Evolutionary conservation across 1,140 invertebrate genomes (phyloP).

Genomic region (Anoplolepis gracilipes): DNA sequence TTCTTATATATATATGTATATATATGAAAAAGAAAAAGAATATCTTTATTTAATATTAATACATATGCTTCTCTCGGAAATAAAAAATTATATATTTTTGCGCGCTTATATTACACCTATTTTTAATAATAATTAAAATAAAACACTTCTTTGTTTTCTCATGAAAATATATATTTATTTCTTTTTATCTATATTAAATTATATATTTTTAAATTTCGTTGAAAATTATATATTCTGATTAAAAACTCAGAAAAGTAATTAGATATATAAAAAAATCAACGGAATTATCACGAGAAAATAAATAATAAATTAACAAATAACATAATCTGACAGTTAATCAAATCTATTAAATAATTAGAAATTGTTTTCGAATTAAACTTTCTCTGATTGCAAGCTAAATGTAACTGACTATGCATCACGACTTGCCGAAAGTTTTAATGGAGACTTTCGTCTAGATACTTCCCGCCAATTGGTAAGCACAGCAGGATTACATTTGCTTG

Average conservation of each 20-base stretch:
- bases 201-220: background rate
- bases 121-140: no score
- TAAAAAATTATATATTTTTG: no score
- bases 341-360: no score
- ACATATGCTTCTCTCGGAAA: no score
- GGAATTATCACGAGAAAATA: constrained; percentile 1
- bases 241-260: background rate
- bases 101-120: no score
- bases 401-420: constrained; percentile 22
- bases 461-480: constrained; percentile 65
- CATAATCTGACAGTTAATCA: constrained; percentile 1
- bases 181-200: no score
- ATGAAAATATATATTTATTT: no score
- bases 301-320: background rate
- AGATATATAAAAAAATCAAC: background rate
- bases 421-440: background rate
- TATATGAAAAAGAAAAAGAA: no score
- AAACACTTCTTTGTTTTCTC: no score
- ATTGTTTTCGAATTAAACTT: background rate
- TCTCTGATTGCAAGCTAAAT: background rate
- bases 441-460: constrained; percentile 48
- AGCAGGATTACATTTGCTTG: constrained; percentile 17
- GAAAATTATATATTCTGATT: constrained; percentile 1
- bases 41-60: no score
- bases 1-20: no score